Base-by-base conservation (phyloP, 2,888 invertebrate species). In the Trileptium ribeirensis region DNA sequence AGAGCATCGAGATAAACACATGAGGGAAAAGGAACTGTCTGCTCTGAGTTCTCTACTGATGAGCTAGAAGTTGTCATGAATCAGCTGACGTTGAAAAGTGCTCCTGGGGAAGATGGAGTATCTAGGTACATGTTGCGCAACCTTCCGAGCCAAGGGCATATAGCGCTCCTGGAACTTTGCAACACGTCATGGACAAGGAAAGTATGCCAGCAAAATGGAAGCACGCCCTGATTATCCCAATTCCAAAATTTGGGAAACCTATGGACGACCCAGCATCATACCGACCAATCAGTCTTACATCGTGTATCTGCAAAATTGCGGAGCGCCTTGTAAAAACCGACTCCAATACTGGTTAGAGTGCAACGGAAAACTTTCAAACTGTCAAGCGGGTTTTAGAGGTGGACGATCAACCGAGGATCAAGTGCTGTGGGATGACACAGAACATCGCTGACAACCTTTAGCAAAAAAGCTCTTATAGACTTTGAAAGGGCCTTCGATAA, bases 141-240 rank as follows among this genome's bases (percentile, higher is more conserved):
- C 33, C 70, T 70, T 19, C n/a, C 70, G 3, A 15, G 33, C n/a
- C 15, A 29, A 8, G 70, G 33, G 15, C 19, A 33, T 8, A 8
- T 15, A 36, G 70, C 70, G 33, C 70, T 70, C 33, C 31, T 70
- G 19, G 70, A 70, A 15, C 15, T 70, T 19, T 15, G 31, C 31
- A 70, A 70, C 33, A 51, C n/a, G 33, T 70, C 70, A 8, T 70
- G 70, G 70, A 33, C 70, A 31, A 70, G 70, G n/a, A 70, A n/a
- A 36, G n/a, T 8, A n/a, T 31, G 8, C 70, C 33, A 70, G 70
- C 70, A 33, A 36, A 70, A 15, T 70, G 70, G 70, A 29, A 70
- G 36, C 31, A 70, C 3, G 70, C 33, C 33, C 15, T 8, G 36
- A 70, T 70, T 31, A 70, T 70, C 3, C 70, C 70, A 31, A 70